These are phyloP conservation scores for Neotoma lepida DNA, from an alignment of 2,113 vertebrate species.

Conservation along the genomic window DNA sequence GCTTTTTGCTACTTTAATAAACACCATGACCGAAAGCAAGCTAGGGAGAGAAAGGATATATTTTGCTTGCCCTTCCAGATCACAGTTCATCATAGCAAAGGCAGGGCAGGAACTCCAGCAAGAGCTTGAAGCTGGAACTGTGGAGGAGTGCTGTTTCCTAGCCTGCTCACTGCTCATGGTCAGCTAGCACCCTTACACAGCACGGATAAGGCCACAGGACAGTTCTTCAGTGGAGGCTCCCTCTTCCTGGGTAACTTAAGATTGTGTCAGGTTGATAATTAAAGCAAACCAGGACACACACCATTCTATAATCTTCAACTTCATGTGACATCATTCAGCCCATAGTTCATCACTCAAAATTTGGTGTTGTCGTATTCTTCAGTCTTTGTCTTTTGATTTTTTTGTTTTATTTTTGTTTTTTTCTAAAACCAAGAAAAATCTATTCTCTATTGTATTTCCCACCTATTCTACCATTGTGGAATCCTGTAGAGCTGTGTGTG, in stretches of 20 bases:
- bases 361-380: neutral
- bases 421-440: slow-evolving; percentile 19
- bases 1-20: neutral
- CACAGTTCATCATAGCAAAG: neutral
- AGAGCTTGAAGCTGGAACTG: neutral
- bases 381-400: neutral
- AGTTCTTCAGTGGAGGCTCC: neutral
- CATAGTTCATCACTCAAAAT: neutral
- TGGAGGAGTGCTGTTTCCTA: neutral
- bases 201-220: neutral
- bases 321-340: neutral
- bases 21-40: neutral
- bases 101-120: neutral
- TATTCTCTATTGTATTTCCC: neutral
- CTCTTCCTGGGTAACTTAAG: neutral
- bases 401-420: neutral
- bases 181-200: neutral
- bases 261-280: neutral
- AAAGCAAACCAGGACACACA: neutral
- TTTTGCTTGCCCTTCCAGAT: neutral
- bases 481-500: neutral
- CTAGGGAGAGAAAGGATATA: neutral
- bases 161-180: neutral
- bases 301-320: neutral
- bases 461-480: neutral